Evolutionary conservation across 2,797 vertebrate genomes (phyloP), one percentile per base, ranked within the genome.

Genomic region (Phrynocephalus forsythii): DNA sequence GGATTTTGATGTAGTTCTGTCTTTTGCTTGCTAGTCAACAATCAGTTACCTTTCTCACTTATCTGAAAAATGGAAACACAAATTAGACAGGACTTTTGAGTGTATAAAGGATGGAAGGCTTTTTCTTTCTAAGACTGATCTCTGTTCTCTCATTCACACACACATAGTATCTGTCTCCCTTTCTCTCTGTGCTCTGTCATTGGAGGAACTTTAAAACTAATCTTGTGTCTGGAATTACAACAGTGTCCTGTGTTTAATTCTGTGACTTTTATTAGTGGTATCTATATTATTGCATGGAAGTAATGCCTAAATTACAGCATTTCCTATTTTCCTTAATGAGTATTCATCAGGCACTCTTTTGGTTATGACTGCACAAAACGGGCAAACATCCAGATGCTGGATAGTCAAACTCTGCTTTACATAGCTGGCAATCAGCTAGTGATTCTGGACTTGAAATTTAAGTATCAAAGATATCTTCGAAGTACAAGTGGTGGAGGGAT

Each of bases 351-450:
- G 87, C 96, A 99, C 96, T 99, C 98, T 16, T 99, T 99, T 92
- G 98, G 98, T 5, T 99, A 99, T 87, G 98, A 99, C 94, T 97
- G 97, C 78, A 94, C 89, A 26, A 98, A 96, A 90, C 96, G 97
- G 44, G 96, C 95, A 48, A 99, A 99, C 94, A 96, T 99, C 50
- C 97, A 98, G 83, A 90, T 98, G 81, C 94, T 99, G 94, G 98
- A 99, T 66, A 96, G 95, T 76, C 90, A 56, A 8, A 98, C 97
- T 0, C 66, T 98, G 88, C 48, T 97, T 7, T 99, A 98, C n/a
- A 92, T 98, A 56, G 99, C 99, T 15, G 99, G 99, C 6, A 98
- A 98, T 92, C 90, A 97, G 11, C 90, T 98, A 26, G 86, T 99
- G 75, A 87, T 99, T 60, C 92, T 98, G 91, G 93, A 98, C 56